Evolutionary conservation across 2,888 invertebrate species (phyloP).

Genomic region (Malacosoma neustria): DNA sequence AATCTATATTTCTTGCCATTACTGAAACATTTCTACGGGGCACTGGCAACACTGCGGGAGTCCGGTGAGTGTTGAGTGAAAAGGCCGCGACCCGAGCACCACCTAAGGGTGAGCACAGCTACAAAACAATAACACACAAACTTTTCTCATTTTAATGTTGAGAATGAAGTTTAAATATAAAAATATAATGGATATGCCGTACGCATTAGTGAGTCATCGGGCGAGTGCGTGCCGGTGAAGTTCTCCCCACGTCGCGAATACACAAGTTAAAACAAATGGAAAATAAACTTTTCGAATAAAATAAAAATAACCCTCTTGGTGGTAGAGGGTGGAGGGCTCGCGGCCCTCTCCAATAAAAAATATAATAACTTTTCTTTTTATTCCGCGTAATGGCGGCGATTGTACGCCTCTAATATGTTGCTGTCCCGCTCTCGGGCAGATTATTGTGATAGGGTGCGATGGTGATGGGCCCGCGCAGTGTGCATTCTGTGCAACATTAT

Average conservation of each 20-base stretch:
- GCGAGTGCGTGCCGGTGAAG: slow-evolving; percentile 56
- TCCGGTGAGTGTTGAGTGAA: not conserved
- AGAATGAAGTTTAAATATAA: slow-evolving; percentile 72
- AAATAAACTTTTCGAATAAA: slow-evolving; percentile 74
- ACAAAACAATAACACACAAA: slow-evolving; percentile 49
- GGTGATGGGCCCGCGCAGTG: slow-evolving; percentile 17
- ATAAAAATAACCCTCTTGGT: slow-evolving; percentile 73
- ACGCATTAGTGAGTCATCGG: slow-evolving; percentile 72
- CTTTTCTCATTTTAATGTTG: slow-evolving; percentile 72
- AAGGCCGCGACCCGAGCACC: not conserved
- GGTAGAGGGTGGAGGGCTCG: slow-evolving; percentile 53
- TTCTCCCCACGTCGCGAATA: slow-evolving; percentile 61
- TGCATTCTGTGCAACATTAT: slow-evolving; percentile 5
- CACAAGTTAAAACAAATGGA: slow-evolving; percentile 73
- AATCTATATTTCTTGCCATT: too few relatives aligned
- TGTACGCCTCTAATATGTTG: slow-evolving; percentile 64
- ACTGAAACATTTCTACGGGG: too few relatives aligned
- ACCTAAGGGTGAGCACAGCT: not conserved
- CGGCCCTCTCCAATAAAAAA: slow-evolving; percentile 70
- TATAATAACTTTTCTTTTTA: slow-evolving; percentile 75
- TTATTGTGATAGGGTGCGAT: slow-evolving; percentile 59
- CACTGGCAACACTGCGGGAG: not conserved
- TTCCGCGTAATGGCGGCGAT: slow-evolving; percentile 70
- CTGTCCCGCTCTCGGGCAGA: slow-evolving; percentile 53
- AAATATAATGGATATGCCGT: slow-evolving; percentile 68